A percentile compares a stretch with the other conserved stretches of the same genome.
Conservation (phyloP, 2,888 invertebrate genomes). For the Campoletis raptor region DNA sequence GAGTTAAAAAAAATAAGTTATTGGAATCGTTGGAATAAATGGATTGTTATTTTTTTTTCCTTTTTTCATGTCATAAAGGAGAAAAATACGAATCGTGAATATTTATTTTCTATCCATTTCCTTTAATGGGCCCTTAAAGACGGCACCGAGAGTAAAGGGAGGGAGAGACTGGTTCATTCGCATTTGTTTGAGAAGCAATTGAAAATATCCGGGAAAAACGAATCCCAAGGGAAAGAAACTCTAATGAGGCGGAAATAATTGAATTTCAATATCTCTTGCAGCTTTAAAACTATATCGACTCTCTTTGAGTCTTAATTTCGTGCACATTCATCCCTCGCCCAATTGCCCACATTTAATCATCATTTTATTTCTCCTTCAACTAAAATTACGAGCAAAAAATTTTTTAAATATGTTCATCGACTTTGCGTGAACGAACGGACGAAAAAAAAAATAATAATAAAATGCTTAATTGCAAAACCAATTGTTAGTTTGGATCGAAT, state of each 20-base stretch:
- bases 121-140: conserved; percentile 39
- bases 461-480: no score
- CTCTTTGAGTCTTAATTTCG: background rate
- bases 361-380: background rate
- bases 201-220: conserved; percentile 39
- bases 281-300: background rate
- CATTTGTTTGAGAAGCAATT: conserved; percentile 60
- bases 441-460: no score
- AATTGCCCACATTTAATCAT: conserved; percentile 20
- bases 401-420: background rate
- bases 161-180: conserved; percentile 1
- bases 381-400: background rate
- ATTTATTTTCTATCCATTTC: conserved; percentile 57
- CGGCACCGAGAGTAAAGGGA: background rate
- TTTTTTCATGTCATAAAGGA: background rate
- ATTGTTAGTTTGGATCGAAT: no score
- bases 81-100: conserved; percentile 35
- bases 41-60: conserved; percentile 3
- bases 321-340: background rate
- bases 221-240: conserved; percentile 20
- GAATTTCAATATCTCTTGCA: conserved; percentile 51
- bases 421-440: no score
- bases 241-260: conserved; percentile 63
- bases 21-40: background rate
- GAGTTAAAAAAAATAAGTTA: background rate